Evolutionary conservation across 1,140 invertebrate genomes (phyloP), one percentile per base, ranked within the genome.

Genomic region (Adelges cooleyi): DNA sequence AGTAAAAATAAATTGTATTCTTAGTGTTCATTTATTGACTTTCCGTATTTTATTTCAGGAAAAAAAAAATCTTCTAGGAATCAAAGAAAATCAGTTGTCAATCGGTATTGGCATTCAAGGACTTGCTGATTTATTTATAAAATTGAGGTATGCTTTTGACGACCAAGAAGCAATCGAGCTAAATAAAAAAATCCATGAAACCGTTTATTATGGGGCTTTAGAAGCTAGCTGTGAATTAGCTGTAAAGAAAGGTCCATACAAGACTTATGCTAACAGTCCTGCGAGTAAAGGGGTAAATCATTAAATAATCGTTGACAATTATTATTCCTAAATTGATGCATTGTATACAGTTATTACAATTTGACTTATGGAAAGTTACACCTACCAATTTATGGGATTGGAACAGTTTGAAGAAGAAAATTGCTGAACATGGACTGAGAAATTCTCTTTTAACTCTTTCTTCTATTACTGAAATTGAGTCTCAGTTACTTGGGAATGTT

Each of bases 381-480:
- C 92, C 93, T 13, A 86, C 90, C 44, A 77, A 86, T 71, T 78
- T 95, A 6, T 95, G 92, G 86, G 82, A 99, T 73, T 99, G 97
- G 96, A 70, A 73, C n/a, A 76, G 71, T 11, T 77, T 99, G 27
- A 94, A 94, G 75, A 80, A 79, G 68, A 89, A 90, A 72, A 98
- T 99, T 71, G 84, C 85, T 10, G 81, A 91, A 75, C 80, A 93
- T 79, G 97, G 97, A 27, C 78, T 99, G 0, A 78, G 95, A 46
- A 99, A 99, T 79, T 96, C 92, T n/a, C 78, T 99, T 5, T 77
- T 99, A 3, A 69, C 99, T 50, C 94, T 97, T 1, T 94, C 95
- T 1, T 99, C 99, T 95, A 96, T 96, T 2, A 99, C 96, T 13
- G 95, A 96, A 15, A 97, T 95, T 2, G 99, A 96, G 1, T 95